Base-by-base conservation (phyloP, 1,140 invertebrate species). In the Pseudomyrmex sp. region DNA sequence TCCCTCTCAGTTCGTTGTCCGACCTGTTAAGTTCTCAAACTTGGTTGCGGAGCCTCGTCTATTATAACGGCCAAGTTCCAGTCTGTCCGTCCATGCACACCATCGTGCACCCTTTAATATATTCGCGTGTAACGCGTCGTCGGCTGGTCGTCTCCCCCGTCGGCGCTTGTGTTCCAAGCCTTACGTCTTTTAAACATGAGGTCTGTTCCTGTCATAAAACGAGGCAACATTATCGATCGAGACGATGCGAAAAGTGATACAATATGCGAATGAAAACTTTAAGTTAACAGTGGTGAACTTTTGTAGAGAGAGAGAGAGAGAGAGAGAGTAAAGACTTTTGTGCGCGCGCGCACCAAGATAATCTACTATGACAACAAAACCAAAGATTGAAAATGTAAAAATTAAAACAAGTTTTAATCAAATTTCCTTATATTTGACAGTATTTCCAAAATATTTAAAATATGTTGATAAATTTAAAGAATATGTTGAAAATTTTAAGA, bases 11-110 rank as follows among this genome's bases (percentile, higher is more conserved):
- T 52, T 66, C 52, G 35, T 59, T 15, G n/a, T 23, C 61, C 50
- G 23, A 61, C 52, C 65, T 63, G n/a, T 79, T 62, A 77, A 85
- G 76, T 88, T 88, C n/a, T 52, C 20, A 74, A 85, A 85, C 73
- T 88, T 46, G 56, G 58, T 46, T 35, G 74, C 58, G 10, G 46
- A 48, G 52, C 26, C 48, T 74, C 61, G 48, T 15, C 85, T 76
- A 69, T 85, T 87, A 79, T 77, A 82, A 15, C 69, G 23, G 15
- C 58, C 69, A 85, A 85, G 85, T 85, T 85, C 66, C 83, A 70
- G 83, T 20, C 76, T 59, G 66, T 48, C 66, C 66, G 44, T 80
- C 66, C 54, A 70, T 44, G 54, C 76, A 80, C 66, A 80, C 76
- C 15, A 80, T 7, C 76, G 76, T 13, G 76, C 26, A 50, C 66